A percentile compares a stretch with the other conserved stretches of the same genome.
Evolutionary conservation across 2,113 vertebrate species (phyloP).

Genomic region (Melospiza melodia): DNA sequence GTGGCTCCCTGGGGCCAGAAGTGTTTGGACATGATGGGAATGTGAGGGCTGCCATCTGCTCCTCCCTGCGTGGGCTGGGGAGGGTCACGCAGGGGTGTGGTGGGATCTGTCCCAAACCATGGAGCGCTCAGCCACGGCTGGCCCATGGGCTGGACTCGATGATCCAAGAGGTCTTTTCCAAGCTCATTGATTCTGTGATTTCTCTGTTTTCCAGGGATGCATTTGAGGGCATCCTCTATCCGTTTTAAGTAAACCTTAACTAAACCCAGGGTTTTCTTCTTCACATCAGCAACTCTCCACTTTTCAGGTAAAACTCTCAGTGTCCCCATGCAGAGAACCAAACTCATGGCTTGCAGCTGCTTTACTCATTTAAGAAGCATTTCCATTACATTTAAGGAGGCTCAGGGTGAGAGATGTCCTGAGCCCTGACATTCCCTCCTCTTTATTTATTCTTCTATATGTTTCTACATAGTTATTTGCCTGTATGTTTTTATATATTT

Average conservation of each 20-base stretch:
- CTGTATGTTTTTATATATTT: background rate
- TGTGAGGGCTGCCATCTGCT: background rate
- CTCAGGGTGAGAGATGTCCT: background rate
- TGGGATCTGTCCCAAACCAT: background rate
- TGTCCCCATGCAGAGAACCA: fast-evolving
- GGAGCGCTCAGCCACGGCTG: background rate
- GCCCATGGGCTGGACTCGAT: background rate
- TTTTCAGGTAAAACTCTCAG: background rate
- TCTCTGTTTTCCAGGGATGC: background rate
- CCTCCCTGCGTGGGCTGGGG: background rate
- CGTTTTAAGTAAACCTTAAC: background rate
- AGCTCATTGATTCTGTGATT: background rate
- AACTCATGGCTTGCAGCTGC: background rate
- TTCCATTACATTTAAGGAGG: background rate
- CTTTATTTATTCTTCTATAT: background rate
- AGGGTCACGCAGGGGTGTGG: background rate
- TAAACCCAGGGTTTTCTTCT: background rate
- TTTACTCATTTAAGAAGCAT: background rate
- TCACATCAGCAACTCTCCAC: background rate
- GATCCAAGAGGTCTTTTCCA: background rate
- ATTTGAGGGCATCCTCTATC: background rate
- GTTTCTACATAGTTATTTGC: background rate
- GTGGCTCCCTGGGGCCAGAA: background rate
- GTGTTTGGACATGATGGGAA: background rate
- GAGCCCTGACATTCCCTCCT: background rate